A percentile compares a stretch with the other conserved stretches of the same genome.
phyloP scores from a whole-genome alignment of 2,797 vertebrate species.

The Austrolebias charrua region DNA sequence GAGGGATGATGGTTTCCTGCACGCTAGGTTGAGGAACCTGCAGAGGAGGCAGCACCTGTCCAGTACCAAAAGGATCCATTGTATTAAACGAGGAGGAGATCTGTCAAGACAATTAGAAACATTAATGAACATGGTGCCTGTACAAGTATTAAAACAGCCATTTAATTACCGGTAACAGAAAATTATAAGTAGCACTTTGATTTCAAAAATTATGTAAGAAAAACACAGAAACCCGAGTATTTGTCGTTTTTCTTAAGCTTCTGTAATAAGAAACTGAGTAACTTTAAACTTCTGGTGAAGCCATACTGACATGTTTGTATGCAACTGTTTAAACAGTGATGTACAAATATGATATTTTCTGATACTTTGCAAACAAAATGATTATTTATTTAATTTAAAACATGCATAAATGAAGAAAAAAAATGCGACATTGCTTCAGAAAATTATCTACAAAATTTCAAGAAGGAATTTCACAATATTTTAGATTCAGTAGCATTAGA shows the following conservation, averaged over 20 bases:
- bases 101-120: constrained; percentile 60
- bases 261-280: not conserved
- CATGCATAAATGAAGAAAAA: too few relatives aligned
- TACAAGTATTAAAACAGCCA: constrained; percentile 4
- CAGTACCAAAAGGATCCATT: constrained; percentile 89
- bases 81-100: constrained; percentile 89
- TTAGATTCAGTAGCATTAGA: not conserved
- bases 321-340: too few relatives aligned
- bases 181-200: not conserved
- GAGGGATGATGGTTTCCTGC: constrained; percentile 83
- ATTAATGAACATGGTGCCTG: constrained; percentile 2
- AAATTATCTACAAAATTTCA: not conserved
- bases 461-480: not conserved
- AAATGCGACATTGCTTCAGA: not conserved
- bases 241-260: not conserved
- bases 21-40: constrained; percentile 83
- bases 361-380: too few relatives aligned
- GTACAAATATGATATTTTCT: too few relatives aligned
- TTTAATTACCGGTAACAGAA: not conserved
- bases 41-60: constrained; percentile 85
- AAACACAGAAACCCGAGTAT: not conserved
- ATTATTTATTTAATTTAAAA: too few relatives aligned
- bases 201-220: not conserved
- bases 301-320: too few relatives aligned
- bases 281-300: too few relatives aligned